Base-by-base conservation (phyloP, 2,888 invertebrate species). In the Lingula anatina region DNA sequence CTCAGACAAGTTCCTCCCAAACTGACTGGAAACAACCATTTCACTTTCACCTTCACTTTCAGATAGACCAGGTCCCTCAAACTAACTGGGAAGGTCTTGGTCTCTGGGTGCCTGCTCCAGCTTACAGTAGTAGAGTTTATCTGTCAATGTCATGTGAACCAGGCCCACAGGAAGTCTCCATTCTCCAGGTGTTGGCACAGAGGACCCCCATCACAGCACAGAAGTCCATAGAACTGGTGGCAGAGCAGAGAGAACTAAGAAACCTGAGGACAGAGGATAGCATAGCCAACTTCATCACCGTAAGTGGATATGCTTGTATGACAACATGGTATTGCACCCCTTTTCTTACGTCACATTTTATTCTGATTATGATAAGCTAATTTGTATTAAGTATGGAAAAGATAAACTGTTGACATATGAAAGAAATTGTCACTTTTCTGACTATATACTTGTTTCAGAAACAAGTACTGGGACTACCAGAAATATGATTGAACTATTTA, bases 11-110 rank as follows among this genome's bases (percentile, higher is more conserved):
- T n/a, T n/a, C n/a, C n/a, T n/a, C n/a, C n/a, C n/a, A n/a, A n/a
- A n/a, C n/a, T n/a, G n/a, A n/a, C n/a, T n/a, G n/a, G n/a, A n/a
- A n/a, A n/a, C n/a, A n/a, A n/a, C n/a, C n/a, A n/a, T n/a, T n/a
- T n/a, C n/a, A n/a, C n/a, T n/a, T n/a, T n/a, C n/a, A 15, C 9
- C 15, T 15, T 12, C 31, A 31, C 15, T 31, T 31, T 24, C 58
- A 73, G 74, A 60, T 64, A 20, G 60, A 54, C 48, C 65, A 67
- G 52, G 64, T 73, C 4, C 71, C 73, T 4, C 61, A 71, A 46
- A 48, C 61, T 25, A 70, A 73, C 50, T 73, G 73, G 73, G 55
- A 60, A 15, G 50, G 67, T 28, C 60, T 72, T 38, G 73, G 74
- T 18, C 55, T 74, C 23, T 65, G 61, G 59, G 60, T 66, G 47